Evolutionary conservation across 2,888 invertebrate genomes (phyloP).

Genomic region (Pterobdella sp.): DNA sequence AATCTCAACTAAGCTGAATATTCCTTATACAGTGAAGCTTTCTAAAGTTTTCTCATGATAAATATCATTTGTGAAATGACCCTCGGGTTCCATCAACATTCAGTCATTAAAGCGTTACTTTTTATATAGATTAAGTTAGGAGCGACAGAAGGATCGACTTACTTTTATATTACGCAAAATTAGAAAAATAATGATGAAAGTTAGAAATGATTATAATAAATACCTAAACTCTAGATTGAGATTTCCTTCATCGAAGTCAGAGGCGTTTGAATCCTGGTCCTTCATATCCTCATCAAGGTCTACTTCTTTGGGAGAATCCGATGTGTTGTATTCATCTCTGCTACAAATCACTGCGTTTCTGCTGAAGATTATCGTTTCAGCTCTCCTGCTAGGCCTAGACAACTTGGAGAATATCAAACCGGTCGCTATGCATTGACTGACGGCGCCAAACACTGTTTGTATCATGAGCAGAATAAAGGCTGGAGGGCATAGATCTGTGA

Average conservation of each 20-base stretch:
- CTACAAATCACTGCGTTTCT: conserved; percentile 75
- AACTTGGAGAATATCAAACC: conserved; percentile 76
- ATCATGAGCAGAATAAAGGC: conserved; percentile 80
- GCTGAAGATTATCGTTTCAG: conserved; percentile 86
- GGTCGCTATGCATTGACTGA: conserved; percentile 63
- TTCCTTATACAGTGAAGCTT: no score
- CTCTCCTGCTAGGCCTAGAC: conserved; percentile 76
- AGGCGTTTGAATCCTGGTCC: not conserved
- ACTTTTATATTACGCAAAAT: no score
- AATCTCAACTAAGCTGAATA: no score
- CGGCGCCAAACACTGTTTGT: conserved; percentile 81
- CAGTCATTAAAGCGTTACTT: no score
- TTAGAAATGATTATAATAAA: no score
- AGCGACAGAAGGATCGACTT: no score
- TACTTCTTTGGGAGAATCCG: conserved; percentile 8
- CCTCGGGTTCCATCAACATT: no score
- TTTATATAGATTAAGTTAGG: no score
- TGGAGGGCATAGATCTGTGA: conserved; percentile 82
- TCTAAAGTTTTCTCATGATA: no score
- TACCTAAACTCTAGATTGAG: conserved; percentile 24
- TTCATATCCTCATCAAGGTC: not conserved
- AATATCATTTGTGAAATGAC: no score
- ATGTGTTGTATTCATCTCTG: conserved; percentile 43
- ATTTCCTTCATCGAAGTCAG: not conserved
- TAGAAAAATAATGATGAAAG: no score